These are phyloP conservation scores for Mantis religiosa DNA, from an alignment of 2,888 invertebrate species.

Conservation along the genomic window DNA sequence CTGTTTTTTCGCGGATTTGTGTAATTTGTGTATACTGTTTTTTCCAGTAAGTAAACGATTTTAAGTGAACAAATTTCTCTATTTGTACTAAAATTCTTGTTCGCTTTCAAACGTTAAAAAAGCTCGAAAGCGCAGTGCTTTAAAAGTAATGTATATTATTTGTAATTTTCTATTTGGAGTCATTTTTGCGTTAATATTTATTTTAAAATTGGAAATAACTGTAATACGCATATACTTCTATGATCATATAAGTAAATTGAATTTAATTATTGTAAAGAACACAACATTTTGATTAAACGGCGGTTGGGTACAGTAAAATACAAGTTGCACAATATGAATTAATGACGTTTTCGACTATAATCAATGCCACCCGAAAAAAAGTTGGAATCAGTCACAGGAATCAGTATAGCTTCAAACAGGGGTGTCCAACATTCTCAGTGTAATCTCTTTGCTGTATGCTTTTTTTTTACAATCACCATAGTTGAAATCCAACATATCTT, in stretches of 20 bases:
- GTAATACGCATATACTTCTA: not conserved
- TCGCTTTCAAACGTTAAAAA: not conserved
- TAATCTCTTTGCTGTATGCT: too few relatives aligned
- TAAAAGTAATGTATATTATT: not conserved
- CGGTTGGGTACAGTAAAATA: not conserved
- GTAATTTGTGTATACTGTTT: not conserved
- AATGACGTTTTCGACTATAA: not conserved
- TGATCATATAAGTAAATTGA: too few relatives aligned
- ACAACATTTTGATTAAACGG: too few relatives aligned
- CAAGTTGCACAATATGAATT: not conserved
- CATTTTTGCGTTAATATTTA: not conserved
- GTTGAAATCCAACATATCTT: too few relatives aligned
- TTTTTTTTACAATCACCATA: too few relatives aligned
- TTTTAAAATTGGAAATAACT: not conserved
- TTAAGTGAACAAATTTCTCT: not conserved
- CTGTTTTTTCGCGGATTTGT: too few relatives aligned
- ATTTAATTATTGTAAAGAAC: too few relatives aligned
- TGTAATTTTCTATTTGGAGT: not conserved
- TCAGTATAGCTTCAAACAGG: not conserved
- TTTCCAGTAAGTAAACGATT: not conserved
- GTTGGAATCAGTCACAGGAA: too few relatives aligned
- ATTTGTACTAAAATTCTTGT: not conserved
- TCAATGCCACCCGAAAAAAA: not conserved
- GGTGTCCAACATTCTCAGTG: not conserved
- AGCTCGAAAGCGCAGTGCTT: not conserved